Evolutionary conservation across 2,888 invertebrate species (phyloP).

Genomic region (Girardia tigrina): DNA sequence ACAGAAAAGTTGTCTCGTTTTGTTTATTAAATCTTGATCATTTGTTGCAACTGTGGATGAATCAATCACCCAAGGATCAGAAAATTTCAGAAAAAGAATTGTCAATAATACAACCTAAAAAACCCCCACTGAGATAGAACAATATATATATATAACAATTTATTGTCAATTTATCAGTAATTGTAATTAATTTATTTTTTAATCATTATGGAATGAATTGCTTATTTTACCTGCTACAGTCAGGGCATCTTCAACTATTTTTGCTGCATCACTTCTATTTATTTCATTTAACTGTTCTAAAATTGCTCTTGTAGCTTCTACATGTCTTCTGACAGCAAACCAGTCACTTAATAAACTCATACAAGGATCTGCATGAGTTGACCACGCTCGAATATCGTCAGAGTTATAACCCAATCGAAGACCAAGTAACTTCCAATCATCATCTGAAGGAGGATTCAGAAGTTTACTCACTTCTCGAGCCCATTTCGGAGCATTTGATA

Average conservation of each 20-base stretch:
- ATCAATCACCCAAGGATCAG: too few species aligned
- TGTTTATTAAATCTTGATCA: too few species aligned
- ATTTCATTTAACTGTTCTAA: constrained; percentile 44
- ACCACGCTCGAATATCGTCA: constrained; percentile 45
- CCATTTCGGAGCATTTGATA: constrained; percentile 46
- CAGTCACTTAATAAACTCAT: constrained; percentile 46
- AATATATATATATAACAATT: too few species aligned
- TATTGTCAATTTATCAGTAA: too few species aligned
- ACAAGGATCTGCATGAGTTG: constrained; percentile 45
- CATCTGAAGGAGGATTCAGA: constrained; percentile 42
- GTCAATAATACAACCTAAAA: too few species aligned
- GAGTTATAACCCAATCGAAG: constrained; percentile 44
- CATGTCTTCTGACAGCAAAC: constrained; percentile 45
- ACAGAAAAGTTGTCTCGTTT: too few species aligned
- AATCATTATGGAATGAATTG: too few species aligned
- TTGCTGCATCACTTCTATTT: constrained; percentile 43
- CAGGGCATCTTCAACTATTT: constrained; percentile 45
- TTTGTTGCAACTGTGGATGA: too few species aligned
- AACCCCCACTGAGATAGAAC: too few species aligned
- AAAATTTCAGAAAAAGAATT: too few species aligned
- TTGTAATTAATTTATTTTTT: too few species aligned
- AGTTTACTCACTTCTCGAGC: constrained; percentile 44
- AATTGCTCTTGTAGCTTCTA: constrained; percentile 42
- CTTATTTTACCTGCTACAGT: constrained; percentile 39
- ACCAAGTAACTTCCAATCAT: constrained; percentile 46